Percentiles rank a stretch among this genome's conserved stretches.
phyloP scores from a whole-genome alignment of 2,888 invertebrate species.

The Erebia aethiops region DNA sequence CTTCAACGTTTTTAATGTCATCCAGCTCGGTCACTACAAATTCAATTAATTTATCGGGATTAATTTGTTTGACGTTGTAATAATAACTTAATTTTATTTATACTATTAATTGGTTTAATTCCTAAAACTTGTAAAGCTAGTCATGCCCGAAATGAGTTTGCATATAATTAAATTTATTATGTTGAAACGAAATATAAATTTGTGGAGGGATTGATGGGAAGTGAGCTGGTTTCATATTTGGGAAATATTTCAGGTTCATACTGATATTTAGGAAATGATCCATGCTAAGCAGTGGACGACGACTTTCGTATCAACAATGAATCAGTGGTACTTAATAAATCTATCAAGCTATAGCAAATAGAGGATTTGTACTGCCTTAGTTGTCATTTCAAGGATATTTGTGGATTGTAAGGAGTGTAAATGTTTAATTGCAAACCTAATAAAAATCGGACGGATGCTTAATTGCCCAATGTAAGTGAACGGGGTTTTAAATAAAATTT shows the following conservation, averaged over 20 bases:
- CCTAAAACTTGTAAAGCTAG: background rate
- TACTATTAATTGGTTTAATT: background rate
- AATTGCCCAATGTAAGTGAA: background rate
- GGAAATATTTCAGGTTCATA: background rate
- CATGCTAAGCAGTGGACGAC: no score
- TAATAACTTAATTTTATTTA: background rate
- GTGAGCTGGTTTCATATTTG: no score
- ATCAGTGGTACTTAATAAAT: no score
- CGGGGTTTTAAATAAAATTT: constrained; percentile 7
- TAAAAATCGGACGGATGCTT: background rate
- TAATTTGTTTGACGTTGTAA: constrained; percentile 6
- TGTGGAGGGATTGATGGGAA: background rate
- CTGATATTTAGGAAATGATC: no score
- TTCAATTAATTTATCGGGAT: constrained; percentile 18
- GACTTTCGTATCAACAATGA: background rate
- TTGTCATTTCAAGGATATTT: background rate
- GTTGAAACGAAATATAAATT: background rate
- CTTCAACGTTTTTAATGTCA: constrained; percentile 22
- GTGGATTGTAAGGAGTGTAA: background rate
- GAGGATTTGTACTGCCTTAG: background rate
- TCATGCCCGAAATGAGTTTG: background rate
- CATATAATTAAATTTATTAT: background rate
- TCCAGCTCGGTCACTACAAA: constrained; percentile 12
- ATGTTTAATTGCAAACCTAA: background rate
- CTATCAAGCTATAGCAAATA: background rate